These are phyloP conservation scores for Stegana nigrithorax DNA, from an alignment of 2,888 invertebrate species.

Conservation along the genomic window DNA sequence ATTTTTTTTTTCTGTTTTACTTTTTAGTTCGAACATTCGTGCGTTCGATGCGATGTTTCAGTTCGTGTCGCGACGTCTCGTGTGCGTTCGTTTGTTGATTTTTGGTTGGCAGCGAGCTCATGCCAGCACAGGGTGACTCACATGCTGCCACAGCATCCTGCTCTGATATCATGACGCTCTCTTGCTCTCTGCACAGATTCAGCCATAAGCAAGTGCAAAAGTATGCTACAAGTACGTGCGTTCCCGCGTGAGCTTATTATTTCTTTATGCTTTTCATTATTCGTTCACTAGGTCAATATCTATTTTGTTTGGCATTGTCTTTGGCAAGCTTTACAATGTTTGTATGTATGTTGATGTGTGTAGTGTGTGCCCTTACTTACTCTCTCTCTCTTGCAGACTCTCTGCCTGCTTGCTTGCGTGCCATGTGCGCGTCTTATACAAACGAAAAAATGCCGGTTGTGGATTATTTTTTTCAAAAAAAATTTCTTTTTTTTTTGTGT, in stretches of 20 bases:
- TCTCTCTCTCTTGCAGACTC: too few species aligned
- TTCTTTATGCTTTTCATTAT: conserved; percentile 30
- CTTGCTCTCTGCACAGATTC: conserved; percentile 41
- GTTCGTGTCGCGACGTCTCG: too few species aligned
- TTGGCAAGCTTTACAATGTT: conserved; percentile 1
- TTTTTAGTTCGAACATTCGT: conserved; percentile 18
- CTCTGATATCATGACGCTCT: not conserved
- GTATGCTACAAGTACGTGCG: conserved; percentile 19
- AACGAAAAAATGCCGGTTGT: conserved; percentile 41
- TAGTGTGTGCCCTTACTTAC: conserved; percentile 6
- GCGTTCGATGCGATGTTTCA: too few species aligned
- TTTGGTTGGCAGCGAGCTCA: not conserved
- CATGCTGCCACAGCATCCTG: conserved; percentile 44
- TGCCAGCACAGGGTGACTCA: too few species aligned
- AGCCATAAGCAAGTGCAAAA: conserved; percentile 21
- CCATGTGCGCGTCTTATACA: conserved; percentile 30
- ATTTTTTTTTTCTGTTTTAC: too few species aligned
- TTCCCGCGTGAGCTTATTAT: not conserved
- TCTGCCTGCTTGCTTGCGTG: conserved; percentile 19
- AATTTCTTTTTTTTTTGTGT: not conserved
- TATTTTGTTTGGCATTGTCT: conserved; percentile 39
- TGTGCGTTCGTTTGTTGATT: not conserved
- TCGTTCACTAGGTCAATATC: conserved; percentile 63
- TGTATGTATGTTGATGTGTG: conserved; percentile 14
- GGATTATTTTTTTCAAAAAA: conserved; percentile 41